Percentiles rank a stretch among this genome's conserved stretches.
phyloP scores from a whole-genome alignment of 2,888 invertebrate species.

The Pantelozetes paolii region DNA sequence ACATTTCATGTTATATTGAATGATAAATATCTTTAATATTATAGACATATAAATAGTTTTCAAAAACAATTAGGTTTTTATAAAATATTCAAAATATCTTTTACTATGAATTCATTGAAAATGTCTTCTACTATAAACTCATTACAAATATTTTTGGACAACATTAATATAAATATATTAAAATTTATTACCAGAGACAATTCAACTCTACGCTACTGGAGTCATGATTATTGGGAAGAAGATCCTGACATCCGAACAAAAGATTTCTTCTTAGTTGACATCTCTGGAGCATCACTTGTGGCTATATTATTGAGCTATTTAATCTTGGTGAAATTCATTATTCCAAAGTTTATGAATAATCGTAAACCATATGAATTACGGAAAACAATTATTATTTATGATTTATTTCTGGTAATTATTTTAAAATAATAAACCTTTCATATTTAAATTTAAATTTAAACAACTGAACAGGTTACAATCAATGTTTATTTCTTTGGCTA shows the following conservation, averaged over 20 bases:
- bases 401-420: slow-evolving; percentile 28
- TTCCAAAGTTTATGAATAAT: slow-evolving; percentile 5
- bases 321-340: neutral
- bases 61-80: no score
- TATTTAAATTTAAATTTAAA: neutral
- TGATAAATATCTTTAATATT: no score
- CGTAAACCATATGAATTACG: slow-evolving; percentile 23
- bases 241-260: neutral
- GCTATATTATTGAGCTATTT: neutral
- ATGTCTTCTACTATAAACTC: no score
- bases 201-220: neutral
- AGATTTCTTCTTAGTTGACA: slow-evolving; percentile 4
- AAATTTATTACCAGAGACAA: no score
- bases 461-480: neutral
- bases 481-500: slow-evolving; percentile 29
- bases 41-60: no score
- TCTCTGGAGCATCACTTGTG: neutral
- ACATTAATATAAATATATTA: no score
- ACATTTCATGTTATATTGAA: no score
- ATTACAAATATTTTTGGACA: no score
- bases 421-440: neutral
- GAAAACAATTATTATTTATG: slow-evolving; percentile 11
- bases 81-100: no score
- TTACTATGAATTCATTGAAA: no score
- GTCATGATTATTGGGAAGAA: slow-evolving; percentile 29